These are phyloP conservation scores for Spodoptera picta DNA, from an alignment of 2,888 invertebrate species.

Conservation along the genomic window DNA sequence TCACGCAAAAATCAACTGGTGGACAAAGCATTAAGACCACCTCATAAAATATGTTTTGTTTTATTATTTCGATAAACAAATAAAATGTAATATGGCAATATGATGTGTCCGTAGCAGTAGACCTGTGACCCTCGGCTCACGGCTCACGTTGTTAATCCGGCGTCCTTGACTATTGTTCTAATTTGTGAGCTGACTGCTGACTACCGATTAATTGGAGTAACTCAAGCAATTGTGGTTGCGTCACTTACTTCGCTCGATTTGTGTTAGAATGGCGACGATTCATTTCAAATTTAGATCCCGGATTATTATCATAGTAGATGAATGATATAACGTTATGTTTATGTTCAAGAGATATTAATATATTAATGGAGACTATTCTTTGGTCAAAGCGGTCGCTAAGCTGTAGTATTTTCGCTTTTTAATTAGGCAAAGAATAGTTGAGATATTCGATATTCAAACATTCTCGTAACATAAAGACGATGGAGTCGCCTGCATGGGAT, in stretches of 20 bases:
- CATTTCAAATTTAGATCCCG: not conserved
- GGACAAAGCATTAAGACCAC: no score
- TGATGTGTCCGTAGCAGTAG: not conserved
- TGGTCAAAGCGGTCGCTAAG: no score
- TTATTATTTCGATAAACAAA: not conserved
- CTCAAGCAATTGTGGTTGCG: conserved; percentile 55
- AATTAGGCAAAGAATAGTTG: no score
- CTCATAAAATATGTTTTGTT: no score
- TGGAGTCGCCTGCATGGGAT: not conserved
- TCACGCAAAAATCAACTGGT: no score
- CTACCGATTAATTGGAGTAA: conserved; percentile 55
- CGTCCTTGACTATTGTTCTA: conserved; percentile 39
- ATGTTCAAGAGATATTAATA: no score
- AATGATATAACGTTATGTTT: no score
- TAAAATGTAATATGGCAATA: not conserved
- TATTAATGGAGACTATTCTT: no score
- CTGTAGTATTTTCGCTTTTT: no score
- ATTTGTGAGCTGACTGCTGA: conserved; percentile 47
- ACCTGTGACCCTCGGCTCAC: conserved; percentile 2
- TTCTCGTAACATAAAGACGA: no score
- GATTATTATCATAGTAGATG: not conserved
- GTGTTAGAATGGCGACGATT: not conserved
- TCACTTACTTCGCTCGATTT: conserved; percentile 28
- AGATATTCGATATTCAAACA: no score
- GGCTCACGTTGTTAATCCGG: conserved; percentile 28